These are phyloP conservation scores for Brachionus rubens DNA, from an alignment of 1,140 invertebrate species.

Conservation along the genomic window DNA sequence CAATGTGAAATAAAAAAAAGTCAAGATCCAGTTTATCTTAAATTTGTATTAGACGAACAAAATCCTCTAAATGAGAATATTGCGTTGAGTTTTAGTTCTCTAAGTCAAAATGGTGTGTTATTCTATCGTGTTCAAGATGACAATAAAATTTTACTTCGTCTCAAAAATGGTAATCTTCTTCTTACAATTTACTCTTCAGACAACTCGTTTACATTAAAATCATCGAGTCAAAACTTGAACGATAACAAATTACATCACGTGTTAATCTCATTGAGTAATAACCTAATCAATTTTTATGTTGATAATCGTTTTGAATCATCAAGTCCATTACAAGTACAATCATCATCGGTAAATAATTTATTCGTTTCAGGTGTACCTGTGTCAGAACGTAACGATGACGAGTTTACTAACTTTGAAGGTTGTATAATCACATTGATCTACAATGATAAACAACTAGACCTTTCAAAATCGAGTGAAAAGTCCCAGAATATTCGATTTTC, in stretches of 20 bases:
- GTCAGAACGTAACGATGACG: background rate
- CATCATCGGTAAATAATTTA: background rate
- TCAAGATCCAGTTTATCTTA: background rate
- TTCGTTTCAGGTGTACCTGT: constrained; percentile 8
- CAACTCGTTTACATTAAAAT: background rate
- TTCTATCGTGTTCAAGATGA: constrained; percentile 17
- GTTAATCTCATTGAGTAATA: background rate
- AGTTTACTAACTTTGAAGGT: constrained; percentile 25
- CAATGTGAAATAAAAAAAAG: constrained; percentile 40
- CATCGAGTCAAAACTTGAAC: constrained; percentile 17
- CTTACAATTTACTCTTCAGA: background rate
- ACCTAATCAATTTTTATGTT: background rate
- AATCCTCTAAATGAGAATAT: background rate
- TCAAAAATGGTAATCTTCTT: background rate
- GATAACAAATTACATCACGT: constrained; percentile 41
- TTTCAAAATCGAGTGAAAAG: constrained; percentile 6
- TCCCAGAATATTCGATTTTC: constrained; percentile 11
- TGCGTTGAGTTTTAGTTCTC: constrained; percentile 16
- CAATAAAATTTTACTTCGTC: background rate
- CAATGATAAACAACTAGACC: constrained; percentile 10
- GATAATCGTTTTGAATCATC: constrained; percentile 16
- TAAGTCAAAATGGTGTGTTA: background rate
- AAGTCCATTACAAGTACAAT: background rate
- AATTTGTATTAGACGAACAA: background rate
- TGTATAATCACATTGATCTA: constrained; percentile 39